Evolutionary conservation across 2,888 invertebrate species (phyloP), one percentile per base, ranked within the genome.

Genomic region (Hyppa rectilinea): DNA sequence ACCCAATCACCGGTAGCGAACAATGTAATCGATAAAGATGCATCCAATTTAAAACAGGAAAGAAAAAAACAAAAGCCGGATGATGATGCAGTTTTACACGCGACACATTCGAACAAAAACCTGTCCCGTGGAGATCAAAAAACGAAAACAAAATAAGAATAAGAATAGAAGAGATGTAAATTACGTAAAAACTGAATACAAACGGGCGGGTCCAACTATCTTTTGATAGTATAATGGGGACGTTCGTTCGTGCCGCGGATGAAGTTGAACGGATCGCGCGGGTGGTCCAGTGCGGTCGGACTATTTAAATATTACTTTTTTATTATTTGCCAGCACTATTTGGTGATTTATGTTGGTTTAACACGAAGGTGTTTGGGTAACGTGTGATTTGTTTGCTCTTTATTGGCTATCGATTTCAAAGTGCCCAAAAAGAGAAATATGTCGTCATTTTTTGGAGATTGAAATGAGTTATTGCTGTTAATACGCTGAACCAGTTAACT

Each of bases 291-390:
- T 85, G 89, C 86, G 89, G 90, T 89, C 86, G 90, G 88, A 92
- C 92, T 93, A 92, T 94, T 92, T 93, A 92, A 94, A 94, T 94
- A 94, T 92, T 91, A 89, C 93, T 94, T 91, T 91, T 89, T 89
- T 91, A 92, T 92, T 94, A 94, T 95, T 95, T 95, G 94, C 94
- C 87, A 91, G 88, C 90, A 87, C 89, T 89, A 88, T 92, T 90
- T 89, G 90, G 90, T 93, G 94, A 94, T 94, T 92, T 93, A 94
- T 93, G 92, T 94, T 92, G 91, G 92, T 90, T 92, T 91, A 93
- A 92, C 93, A 92, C 90, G 92, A 90, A 94, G 91, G 93, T 95
- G 94, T 94, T 91, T 92, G 92, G 89, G 90, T 90, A 91, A 92
- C 90, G 91, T 89, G 91, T 92, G 93, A 94, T 94, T 95, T 94